Evolutionary conservation across 2,888 invertebrate species (phyloP).

Genomic region (Cabera pusaria): DNA sequence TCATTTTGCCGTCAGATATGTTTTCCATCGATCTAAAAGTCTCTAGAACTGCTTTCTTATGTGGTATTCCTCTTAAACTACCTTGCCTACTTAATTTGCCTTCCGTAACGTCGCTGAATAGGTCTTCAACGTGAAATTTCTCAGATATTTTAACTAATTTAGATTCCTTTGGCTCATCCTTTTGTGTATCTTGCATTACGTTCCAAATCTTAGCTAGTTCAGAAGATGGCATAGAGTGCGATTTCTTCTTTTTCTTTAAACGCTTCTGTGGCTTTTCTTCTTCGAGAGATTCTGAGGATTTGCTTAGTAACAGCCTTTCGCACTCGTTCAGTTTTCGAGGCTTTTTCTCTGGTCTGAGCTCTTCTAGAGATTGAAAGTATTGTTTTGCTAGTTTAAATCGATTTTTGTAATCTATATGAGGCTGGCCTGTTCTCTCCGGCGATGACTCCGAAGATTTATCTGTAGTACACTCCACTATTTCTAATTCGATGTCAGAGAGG

Average conservation of each 20-base stretch:
- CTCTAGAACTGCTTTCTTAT: slow-evolving; percentile 79
- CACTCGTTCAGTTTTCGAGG: slow-evolving; percentile 66
- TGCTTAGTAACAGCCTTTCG: slow-evolving; percentile 56
- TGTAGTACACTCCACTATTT: slow-evolving; percentile 63
- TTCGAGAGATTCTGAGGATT: slow-evolving; percentile 68
- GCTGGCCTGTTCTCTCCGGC: slow-evolving; percentile 48
- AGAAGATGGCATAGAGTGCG: slow-evolving; percentile 71
- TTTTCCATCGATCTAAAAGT: slow-evolving; percentile 80
- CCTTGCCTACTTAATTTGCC: slow-evolving; percentile 73
- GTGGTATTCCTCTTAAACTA: slow-evolving; percentile 78
- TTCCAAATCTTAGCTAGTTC: slow-evolving; percentile 71
- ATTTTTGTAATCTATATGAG: slow-evolving; percentile 66
- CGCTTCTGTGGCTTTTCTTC: slow-evolving; percentile 47
- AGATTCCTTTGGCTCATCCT: slow-evolving; percentile 38
- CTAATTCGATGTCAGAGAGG: slow-evolving; percentile 72
- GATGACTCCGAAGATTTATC: slow-evolving; percentile 50
- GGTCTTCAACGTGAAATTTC: slow-evolving; percentile 77
- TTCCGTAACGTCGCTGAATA: slow-evolving; percentile 76
- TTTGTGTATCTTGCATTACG: slow-evolving; percentile 51
- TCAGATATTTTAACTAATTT: slow-evolving; percentile 77
- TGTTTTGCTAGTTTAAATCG: slow-evolving; percentile 75
- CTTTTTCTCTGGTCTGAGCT: slow-evolving; percentile 57
- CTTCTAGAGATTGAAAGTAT: slow-evolving; percentile 77
- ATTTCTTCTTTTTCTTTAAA: slow-evolving; percentile 61
- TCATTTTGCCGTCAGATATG: slow-evolving; percentile 56